Conservation (phyloP, 2,113 vertebrate genomes). For the Nerophis lumbriciformis region DNA sequence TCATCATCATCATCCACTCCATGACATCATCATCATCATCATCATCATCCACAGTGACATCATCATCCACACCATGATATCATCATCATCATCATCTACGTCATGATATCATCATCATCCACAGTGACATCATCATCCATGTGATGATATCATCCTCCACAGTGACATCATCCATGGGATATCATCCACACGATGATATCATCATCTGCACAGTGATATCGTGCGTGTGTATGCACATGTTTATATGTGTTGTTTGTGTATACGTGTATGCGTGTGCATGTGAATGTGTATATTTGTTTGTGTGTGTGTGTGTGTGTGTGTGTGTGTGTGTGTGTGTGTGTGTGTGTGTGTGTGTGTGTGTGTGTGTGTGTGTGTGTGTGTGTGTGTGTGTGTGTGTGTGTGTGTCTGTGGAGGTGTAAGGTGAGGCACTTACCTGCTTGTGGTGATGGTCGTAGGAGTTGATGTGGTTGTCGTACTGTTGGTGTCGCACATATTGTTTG, state of each 20-base stretch:
- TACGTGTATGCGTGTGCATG: background rate
- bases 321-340: background rate
- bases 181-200: too few relatives aligned
- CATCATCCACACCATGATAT: too few relatives aligned
- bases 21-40: too few relatives aligned
- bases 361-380: conserved; percentile 8
- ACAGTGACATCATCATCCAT: background rate
- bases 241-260: background rate
- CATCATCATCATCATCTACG: too few relatives aligned
- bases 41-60: background rate
- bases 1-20: too few relatives aligned
- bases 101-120: too few relatives aligned
- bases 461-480: conserved; percentile 98
- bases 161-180: background rate
- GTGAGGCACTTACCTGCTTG: conserved; percentile 79
- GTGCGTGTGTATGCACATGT: background rate
- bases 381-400: background rate
- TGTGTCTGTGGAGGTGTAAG: background rate
- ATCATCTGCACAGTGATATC: too few relatives aligned
- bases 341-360: conserved; percentile 2
- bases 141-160: too few relatives aligned
- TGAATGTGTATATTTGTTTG: background rate
- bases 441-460: conserved; percentile 97
- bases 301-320: conserved; percentile 14
- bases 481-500: conserved; percentile 95